A percentile compares a stretch with the other conserved stretches of the same genome.
Conservation (phyloP, 2,797 vertebrate species). For the Acipenser oxyrinchus region DNA sequence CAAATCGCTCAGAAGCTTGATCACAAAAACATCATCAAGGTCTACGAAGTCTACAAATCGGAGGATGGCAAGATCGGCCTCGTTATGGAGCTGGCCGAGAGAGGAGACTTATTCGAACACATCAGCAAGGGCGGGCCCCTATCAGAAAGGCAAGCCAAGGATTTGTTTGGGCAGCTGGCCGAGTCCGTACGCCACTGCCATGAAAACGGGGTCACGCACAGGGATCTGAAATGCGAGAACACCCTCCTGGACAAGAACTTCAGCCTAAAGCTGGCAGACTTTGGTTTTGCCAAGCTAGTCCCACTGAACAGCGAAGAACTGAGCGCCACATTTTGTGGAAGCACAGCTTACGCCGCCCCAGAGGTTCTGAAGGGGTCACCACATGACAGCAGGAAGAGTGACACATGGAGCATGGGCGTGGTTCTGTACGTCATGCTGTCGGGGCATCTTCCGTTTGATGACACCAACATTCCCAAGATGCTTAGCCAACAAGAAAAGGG, state of each 20-base stretch:
- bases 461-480: too few species aligned
- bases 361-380: conserved; percentile 46
- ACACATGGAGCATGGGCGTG: too few species aligned
- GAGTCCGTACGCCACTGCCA: conserved; percentile 53
- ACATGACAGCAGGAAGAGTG: too few species aligned
- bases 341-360: conserved; percentile 47
- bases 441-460: too few species aligned
- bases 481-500: too few species aligned
- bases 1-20: conserved; percentile 43
- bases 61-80: conserved; percentile 43
- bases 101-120: conserved; percentile 49
- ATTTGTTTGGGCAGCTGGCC: conserved; percentile 50
- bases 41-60: conserved; percentile 47
- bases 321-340: conserved; percentile 55
- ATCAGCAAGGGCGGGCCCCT: conserved; percentile 43
- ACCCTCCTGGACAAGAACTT: conserved; percentile 46
- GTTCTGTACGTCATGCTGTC: too few species aligned
- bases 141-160: conserved; percentile 37
- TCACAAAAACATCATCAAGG: conserved; percentile 53
- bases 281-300: conserved; percentile 51
- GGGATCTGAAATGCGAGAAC: conserved; percentile 56
- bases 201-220: conserved; percentile 42
- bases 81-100: conserved; percentile 58
- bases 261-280: conserved; percentile 48
- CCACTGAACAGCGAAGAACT: conserved; percentile 39